Conservation (phyloP, 2,888 invertebrate genomes). For the Heteropelma amictum region DNA sequence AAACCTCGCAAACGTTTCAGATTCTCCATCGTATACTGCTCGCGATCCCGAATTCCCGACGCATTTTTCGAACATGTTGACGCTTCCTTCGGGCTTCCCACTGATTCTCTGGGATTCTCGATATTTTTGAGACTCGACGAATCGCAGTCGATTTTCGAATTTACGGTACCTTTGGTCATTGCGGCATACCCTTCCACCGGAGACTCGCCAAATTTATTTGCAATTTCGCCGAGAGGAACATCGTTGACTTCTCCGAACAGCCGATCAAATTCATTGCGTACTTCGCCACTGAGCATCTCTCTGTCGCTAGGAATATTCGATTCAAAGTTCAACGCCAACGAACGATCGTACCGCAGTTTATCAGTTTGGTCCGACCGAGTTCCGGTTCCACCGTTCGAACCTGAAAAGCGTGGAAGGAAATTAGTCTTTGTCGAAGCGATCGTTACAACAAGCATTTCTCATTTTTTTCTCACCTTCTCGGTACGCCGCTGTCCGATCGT, state of each 20-base stretch:
- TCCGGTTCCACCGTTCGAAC: neutral
- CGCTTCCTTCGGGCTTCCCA: neutral
- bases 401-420: neutral
- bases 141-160: neutral
- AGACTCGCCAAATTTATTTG: neutral
- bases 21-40: neutral
- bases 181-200: neutral
- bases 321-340: neutral
- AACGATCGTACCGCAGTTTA: neutral
- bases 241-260: neutral
- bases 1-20: neutral
- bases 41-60: neutral
- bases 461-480: neutral
- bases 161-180: neutral
- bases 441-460: neutral
- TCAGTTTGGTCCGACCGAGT: neutral
- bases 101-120: neutral
- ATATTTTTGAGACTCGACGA: neutral
- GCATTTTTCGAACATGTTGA: neutral
- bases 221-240: neutral
- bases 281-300: neutral
- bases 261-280: constrained; percentile 13
- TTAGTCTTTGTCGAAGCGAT: neutral
- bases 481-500: neutral
- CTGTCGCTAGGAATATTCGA: neutral